These are phyloP conservation scores for Apis cerana DNA, from an alignment of 1,140 invertebrate species.

Conservation along the genomic window DNA sequence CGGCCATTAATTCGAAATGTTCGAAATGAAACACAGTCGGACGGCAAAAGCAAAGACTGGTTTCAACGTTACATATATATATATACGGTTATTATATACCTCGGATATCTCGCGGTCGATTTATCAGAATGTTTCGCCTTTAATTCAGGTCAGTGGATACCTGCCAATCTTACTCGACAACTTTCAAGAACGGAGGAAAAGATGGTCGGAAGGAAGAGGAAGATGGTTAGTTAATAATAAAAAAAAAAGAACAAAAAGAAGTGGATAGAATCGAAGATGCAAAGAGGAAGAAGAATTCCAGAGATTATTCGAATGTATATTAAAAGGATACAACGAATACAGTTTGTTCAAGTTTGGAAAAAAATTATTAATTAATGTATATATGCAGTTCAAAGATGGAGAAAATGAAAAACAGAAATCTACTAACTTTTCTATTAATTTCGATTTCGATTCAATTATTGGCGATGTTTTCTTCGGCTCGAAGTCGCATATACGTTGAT, in stretches of 20 bases:
- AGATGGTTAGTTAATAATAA: not conserved
- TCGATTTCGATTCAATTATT: not conserved
- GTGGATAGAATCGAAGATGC: not conserved
- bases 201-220: not conserved
- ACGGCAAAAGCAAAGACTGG: not conserved
- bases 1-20: slow-evolving; percentile 28
- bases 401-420: too few species aligned
- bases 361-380: too few species aligned
- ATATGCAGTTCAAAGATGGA: too few species aligned
- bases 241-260: not conserved
- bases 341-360: too few species aligned
- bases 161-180: not conserved
- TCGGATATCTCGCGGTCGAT: slow-evolving; percentile 23
- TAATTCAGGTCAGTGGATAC: slow-evolving; percentile 19
- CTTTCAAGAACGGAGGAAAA: not conserved
- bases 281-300: not conserved
- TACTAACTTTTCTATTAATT: not conserved
- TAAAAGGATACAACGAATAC: too few species aligned
- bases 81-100: too few species aligned
- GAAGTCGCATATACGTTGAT: not conserved
- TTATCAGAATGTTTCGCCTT: slow-evolving; percentile 15
- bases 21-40: not conserved
- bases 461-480: not conserved
- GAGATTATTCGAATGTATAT: too few species aligned
- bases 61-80: too few species aligned